A percentile compares a stretch with the other conserved stretches of the same genome.
These are phyloP conservation scores for Petrophora chlorosata DNA, from an alignment of 2,888 invertebrate genomes.

Conservation along the genomic window DNA sequence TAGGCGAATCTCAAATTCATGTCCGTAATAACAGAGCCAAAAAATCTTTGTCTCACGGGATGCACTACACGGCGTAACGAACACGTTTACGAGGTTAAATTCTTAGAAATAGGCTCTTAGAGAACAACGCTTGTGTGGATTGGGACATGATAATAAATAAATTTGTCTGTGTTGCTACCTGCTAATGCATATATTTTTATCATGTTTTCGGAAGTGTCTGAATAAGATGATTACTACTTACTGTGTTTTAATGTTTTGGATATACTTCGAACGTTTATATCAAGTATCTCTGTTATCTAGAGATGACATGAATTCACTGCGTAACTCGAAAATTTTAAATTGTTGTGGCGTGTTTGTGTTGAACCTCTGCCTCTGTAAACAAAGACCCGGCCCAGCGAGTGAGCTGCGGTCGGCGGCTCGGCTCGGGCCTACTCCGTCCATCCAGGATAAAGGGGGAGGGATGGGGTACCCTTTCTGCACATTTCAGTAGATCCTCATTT, in stretches of 20 bases:
- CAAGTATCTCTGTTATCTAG: too few relatives aligned
- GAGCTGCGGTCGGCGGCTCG: slow-evolving; percentile 4
- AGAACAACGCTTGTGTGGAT: neutral
- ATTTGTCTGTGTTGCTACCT: too few relatives aligned
- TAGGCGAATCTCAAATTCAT: slow-evolving; percentile 45
- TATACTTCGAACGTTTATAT: too few relatives aligned
- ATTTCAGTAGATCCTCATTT: slow-evolving; percentile 47
- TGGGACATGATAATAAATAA: slow-evolving; percentile 2
- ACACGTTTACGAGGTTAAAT: slow-evolving; percentile 8
- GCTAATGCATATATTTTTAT: too few relatives aligned
- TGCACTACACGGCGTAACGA: slow-evolving; percentile 10
- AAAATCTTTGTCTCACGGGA: slow-evolving; percentile 20
- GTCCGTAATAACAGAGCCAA: slow-evolving; percentile 15
- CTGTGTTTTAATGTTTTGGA: too few relatives aligned
- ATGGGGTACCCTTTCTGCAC: slow-evolving; percentile 41
- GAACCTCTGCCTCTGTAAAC: slow-evolving; percentile 13
- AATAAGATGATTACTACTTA: too few relatives aligned
- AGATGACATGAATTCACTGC: too few relatives aligned
- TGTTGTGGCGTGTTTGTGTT: slow-evolving; percentile 12
- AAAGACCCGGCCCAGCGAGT: slow-evolving; percentile 1
- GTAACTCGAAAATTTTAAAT: slow-evolving; percentile 6
- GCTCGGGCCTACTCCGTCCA: slow-evolving; percentile 2
- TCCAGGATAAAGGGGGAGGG: slow-evolving; percentile 15
- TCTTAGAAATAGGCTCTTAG: neutral
- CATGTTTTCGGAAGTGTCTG: too few relatives aligned